Evolutionary conservation across 2,888 invertebrate genomes (phyloP).

Genomic region (Sacculina carcini): DNA sequence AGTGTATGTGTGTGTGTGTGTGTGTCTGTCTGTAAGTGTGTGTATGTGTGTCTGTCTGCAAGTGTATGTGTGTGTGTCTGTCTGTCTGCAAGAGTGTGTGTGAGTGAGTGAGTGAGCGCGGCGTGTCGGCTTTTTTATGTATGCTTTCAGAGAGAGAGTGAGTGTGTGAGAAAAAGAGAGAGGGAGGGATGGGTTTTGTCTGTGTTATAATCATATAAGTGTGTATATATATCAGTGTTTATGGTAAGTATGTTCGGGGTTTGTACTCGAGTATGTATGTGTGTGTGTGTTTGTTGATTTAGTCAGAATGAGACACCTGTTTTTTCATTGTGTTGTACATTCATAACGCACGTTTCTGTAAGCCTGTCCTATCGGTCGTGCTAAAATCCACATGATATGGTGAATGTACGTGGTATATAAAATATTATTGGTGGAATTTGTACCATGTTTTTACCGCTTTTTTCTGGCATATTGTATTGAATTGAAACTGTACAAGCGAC

Average conservation of each 20-base stretch:
- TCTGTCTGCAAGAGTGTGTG: not conserved
- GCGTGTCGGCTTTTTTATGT: not conserved
- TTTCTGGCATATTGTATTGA: too few relatives aligned
- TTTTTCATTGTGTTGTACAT: too few relatives aligned
- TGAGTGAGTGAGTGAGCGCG: not conserved
- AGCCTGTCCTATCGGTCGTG: not conserved
- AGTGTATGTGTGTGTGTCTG: not conserved
- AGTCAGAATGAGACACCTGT: too few relatives aligned
- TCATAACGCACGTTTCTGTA: not conserved
- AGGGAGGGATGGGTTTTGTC: not conserved
- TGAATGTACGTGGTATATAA: not conserved
- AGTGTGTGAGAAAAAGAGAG: too few relatives aligned
- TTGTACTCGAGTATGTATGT: not conserved
- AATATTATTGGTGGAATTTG: too few relatives aligned
- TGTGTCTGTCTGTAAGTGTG: too few relatives aligned
- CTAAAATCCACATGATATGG: not conserved
- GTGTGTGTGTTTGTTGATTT: not conserved
- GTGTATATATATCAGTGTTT: slow-evolving; percentile 1
- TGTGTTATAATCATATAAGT: not conserved
- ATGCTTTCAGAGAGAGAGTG: not conserved
- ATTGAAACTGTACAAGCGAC: too few relatives aligned
- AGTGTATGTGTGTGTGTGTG: too few relatives aligned
- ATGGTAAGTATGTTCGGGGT: not conserved
- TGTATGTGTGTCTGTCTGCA: too few relatives aligned
- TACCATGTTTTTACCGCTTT: too few relatives aligned